Evolutionary conservation across 2,797 vertebrate species (phyloP), one percentile per base, ranked within the genome.

Genomic region (Gymnoscopelus braueri): DNA sequence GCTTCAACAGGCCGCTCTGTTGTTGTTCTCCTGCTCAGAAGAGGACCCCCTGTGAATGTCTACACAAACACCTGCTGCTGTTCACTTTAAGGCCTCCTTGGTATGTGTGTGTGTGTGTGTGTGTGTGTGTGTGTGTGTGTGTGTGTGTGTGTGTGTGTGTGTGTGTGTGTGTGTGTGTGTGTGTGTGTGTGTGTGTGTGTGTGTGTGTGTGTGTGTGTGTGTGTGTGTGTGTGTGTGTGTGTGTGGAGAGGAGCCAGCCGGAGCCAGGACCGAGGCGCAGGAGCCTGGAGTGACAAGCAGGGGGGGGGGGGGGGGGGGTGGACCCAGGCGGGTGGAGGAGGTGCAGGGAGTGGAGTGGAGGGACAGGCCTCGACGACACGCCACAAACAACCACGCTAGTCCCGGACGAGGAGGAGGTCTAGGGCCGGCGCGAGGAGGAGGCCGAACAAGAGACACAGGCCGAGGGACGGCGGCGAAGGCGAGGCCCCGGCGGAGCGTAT

Each of bases 401-500:
- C 54, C 12, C 14, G 23, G 0, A 65, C 5, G 1, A 89, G 3
- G 3, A 87, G 75, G 50, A 93, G 59, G 39, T 67, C 78, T 60
- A 91, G 82, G 50, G 90, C 57, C 35, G 50, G 24, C 49, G 44
- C 50, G 19, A 92, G 9, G 67, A 78, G 77, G 23, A 77, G 44
- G 64, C 50, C 14, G 5, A 93, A 60, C 4, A 88, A 55, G 55
- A 95, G 72, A 82, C 83, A 89, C 65, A 88, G n/a, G 67, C 85
- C 53, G 49, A 93, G 32, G 66, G 83, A 76, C 19, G 74, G 57
- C 14, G 77, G 12, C 10, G 4, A 68, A 63, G 77, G 74, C 9
- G 15, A 8, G 0, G 32, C 15, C 2, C n/a, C 84, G 0, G 96
- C 94, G 0, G 94, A 95, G 72, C 83, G 85, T 55, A 95, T 91